These are phyloP conservation scores for Drosophila ogumai DNA, from an alignment of 1,140 invertebrate genomes.

Conservation along the genomic window DNA sequence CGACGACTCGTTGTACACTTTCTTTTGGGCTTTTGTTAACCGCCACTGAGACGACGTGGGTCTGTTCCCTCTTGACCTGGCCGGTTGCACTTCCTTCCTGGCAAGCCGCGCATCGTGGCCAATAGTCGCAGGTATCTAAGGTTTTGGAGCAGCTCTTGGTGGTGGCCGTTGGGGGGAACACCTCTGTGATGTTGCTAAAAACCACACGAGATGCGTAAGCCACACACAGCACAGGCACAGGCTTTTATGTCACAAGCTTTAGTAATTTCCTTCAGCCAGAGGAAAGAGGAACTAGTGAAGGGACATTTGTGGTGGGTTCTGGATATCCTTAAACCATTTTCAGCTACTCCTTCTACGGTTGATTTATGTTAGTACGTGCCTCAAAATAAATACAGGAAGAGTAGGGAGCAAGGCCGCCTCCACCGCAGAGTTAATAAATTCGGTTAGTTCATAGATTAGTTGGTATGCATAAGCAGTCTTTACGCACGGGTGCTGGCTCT, in stretches of 20 bases:
- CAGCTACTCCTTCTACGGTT: constrained; percentile 15
- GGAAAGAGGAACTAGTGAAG: background rate
- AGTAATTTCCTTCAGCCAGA: background rate
- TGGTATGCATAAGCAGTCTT: constrained; percentile 51
- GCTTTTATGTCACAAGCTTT: background rate
- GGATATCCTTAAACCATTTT: background rate
- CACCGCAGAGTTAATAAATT: constrained; percentile 32
- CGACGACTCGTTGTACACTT: constrained; percentile 5
- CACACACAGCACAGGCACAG: background rate
- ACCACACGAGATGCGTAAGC: constrained; percentile 19
- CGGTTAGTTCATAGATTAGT: constrained; percentile 40
- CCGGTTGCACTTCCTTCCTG: constrained; percentile 20
- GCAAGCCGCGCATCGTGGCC: constrained; percentile 75
- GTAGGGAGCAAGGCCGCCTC: constrained; percentile 7
- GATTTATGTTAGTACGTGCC: constrained; percentile 20
- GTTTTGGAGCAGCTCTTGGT: constrained; percentile 60
- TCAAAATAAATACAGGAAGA: background rate
- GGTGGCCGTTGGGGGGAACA: constrained; percentile 24
- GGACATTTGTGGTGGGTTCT: background rate
- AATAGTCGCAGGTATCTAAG: constrained; percentile 71
- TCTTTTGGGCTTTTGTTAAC: constrained; percentile 43
- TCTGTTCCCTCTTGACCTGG: constrained; percentile 12
- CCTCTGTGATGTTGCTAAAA: constrained; percentile 33
- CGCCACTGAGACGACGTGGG: constrained; percentile 50
- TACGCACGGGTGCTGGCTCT: constrained; percentile 13